Evolutionary conservation across 2,113 vertebrate genomes (phyloP).

Genomic region (Actenoides hombroni): DNA sequence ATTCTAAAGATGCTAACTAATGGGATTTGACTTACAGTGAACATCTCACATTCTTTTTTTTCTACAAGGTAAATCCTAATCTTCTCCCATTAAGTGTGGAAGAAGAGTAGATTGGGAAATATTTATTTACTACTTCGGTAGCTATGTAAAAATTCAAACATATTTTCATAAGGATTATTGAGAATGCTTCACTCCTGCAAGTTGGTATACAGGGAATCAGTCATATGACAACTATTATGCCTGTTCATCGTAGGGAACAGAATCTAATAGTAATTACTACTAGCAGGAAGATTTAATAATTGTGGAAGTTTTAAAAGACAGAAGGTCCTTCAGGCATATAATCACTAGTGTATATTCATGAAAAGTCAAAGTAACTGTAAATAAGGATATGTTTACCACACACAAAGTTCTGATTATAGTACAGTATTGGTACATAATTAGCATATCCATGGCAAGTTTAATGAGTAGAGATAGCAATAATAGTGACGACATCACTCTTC

Average conservation of each 20-base stretch:
- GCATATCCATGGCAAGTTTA: background rate
- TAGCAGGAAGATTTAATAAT: background rate
- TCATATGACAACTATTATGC: background rate
- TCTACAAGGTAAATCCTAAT: constrained; percentile 36
- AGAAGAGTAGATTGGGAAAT: background rate
- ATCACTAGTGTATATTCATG: background rate
- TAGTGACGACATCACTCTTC: background rate
- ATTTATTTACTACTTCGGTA: background rate
- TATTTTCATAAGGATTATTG: background rate
- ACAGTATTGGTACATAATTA: background rate
- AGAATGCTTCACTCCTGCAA: background rate
- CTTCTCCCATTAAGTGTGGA: background rate
- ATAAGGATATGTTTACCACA: background rate
- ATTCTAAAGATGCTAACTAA: constrained; percentile 64
- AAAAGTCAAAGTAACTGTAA: background rate
- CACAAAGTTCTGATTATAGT: background rate
- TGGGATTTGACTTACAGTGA: constrained; percentile 60
- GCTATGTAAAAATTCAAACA: background rate
- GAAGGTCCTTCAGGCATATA: background rate
- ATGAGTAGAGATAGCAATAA: background rate
- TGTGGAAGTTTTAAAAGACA: background rate
- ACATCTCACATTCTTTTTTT: constrained; percentile 53
- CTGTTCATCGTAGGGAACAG: background rate
- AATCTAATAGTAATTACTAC: background rate
- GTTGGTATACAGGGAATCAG: background rate